A percentile compares a stretch with the other conserved stretches of the same genome.
Evolutionary conservation across 2,113 vertebrate species (phyloP).

Genomic region (Zosterops lateralis): DNA sequence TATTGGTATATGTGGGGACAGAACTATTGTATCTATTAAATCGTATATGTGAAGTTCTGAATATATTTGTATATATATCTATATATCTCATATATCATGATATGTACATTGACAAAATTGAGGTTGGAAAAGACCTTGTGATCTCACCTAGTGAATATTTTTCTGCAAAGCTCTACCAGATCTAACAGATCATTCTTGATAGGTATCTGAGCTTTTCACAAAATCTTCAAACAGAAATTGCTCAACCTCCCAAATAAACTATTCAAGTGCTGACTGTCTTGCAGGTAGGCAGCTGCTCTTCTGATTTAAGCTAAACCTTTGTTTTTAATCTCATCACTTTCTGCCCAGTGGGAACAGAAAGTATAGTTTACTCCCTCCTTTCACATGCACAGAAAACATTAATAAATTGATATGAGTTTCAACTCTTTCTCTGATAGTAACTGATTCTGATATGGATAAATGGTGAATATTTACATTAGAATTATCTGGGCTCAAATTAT

Average conservation of each 20-base stretch:
- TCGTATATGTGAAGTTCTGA: not conserved
- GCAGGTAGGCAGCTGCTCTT: not conserved
- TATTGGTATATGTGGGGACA: not conserved
- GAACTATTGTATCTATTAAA: not conserved
- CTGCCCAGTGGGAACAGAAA: not conserved
- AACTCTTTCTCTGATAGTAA: not conserved
- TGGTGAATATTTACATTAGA: not conserved
- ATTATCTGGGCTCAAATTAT: not conserved
- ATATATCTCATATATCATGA: fast-evolving
- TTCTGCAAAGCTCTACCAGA: not conserved
- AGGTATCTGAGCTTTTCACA: not conserved
- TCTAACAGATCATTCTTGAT: not conserved
- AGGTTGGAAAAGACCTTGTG: not conserved
- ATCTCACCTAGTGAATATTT: not conserved
- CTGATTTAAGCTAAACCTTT: not conserved
- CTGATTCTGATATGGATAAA: not conserved
- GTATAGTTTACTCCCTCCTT: not conserved
- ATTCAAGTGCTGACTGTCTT: not conserved
- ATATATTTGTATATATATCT: not conserved
- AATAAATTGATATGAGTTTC: not conserved
- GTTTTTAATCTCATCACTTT: not conserved
- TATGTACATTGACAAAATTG: not conserved
- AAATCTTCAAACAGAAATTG: not conserved
- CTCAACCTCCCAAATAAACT: not conserved
- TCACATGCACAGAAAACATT: not conserved